phyloP scores from a whole-genome alignment of 2,113 vertebrate species.

The Nyctibius bracteatus region DNA sequence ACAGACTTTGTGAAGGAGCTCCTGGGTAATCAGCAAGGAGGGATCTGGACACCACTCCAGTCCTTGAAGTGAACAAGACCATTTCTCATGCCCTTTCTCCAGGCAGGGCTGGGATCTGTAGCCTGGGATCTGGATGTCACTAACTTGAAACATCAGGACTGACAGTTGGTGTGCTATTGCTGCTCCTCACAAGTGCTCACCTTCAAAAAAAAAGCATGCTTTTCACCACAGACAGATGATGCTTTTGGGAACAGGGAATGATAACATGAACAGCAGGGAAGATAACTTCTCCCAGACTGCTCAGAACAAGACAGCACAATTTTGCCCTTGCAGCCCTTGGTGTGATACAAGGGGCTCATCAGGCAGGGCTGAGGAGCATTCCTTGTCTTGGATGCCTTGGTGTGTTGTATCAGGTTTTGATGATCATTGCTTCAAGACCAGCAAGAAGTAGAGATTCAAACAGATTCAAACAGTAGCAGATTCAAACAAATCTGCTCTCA shows the following conservation, averaged over 20 bases:
- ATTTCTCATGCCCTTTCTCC: not conserved
- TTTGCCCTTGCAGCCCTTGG: not conserved
- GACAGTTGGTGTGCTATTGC: not conserved
- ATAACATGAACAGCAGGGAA: not conserved
- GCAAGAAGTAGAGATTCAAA: not conserved
- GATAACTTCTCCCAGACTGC: not conserved
- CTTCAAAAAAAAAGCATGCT: not conserved
- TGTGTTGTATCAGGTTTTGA: not conserved
- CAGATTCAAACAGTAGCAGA: too few relatives aligned
- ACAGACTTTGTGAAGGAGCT: not conserved
- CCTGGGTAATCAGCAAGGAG: not conserved
- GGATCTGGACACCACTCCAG: not conserved
- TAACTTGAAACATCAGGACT: not conserved
- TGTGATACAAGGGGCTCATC: accelerated
- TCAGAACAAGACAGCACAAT: not conserved
- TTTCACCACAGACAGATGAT: not conserved
- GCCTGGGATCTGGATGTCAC: not conserved
- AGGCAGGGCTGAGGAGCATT: not conserved
- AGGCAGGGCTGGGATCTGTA: not conserved
- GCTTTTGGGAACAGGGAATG: not conserved
- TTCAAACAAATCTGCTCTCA: not conserved
- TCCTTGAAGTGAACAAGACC: not conserved
- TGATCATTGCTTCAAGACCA: not conserved
- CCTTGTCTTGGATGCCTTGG: not conserved
- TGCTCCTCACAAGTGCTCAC: not conserved